Base-by-base conservation (phyloP, 2,888 invertebrate species). In the Cordilura impudica region DNA sequence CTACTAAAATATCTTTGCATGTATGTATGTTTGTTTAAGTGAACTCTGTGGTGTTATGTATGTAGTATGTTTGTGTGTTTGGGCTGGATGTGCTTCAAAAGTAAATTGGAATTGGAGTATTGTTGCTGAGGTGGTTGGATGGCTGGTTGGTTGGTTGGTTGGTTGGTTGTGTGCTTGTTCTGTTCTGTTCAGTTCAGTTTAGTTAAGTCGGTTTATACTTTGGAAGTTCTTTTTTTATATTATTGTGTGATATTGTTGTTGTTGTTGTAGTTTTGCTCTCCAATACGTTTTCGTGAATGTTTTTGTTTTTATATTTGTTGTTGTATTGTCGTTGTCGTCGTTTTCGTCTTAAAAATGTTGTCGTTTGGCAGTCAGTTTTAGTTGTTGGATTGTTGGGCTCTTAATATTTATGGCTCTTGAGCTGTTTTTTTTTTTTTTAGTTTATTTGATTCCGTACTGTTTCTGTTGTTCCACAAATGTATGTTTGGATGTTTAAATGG, bases 391-490 rank as follows among this genome's bases (percentile, higher is more conserved):
- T 63, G 63, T 69, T 69, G 51, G 78, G n/a, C 66, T 67, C 56
- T 70, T 74, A 74, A 74, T 71, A 71, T 78, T 78, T 70, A 74
- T 71, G 69, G 49, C 70, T 74, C 53, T 74, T 69, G 12, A 73
- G 47, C 53, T 71, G 16, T 43, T 12, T n/a, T 67, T 43, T 66
- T 21, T 23, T n/a, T 39, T 61, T 71, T 26, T 58, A 31, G 23
- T 56, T 14, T 61, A 61, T 65, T 43, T 31, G 56, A 69, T 75
- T 43, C 26, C 23, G 26, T 65, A 49, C 75, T 70, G 49, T 69
- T 70, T 56, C 49, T 54, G 61, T 56, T 71, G 54, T 65, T 65
- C 35, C 18, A 56, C 47, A 65, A 65, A 65, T 56, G 29, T 63
- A 12, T 18, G 18, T 45, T 16, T 31, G 31, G 10, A 18, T 18